phyloP scores from a whole-genome alignment of 53 echinoderm and acorn worm genomes.

The Holothuria leucospilota region DNA sequence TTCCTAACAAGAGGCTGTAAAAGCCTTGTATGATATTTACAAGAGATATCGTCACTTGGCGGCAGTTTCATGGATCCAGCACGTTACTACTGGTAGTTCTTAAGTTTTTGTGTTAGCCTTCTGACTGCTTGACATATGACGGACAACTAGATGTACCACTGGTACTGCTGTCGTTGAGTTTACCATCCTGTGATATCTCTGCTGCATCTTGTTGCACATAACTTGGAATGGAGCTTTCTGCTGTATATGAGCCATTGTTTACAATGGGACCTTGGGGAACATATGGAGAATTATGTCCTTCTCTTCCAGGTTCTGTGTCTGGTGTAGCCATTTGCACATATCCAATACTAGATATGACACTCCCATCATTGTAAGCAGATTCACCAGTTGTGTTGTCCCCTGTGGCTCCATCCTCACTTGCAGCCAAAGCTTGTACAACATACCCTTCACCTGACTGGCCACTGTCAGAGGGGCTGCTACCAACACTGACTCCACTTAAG shows the following conservation, averaged over 20 bases:
- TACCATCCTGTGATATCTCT: background rate
- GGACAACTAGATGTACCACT: conserved; percentile 10
- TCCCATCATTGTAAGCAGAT: background rate
- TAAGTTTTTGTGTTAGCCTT: too few relatives aligned
- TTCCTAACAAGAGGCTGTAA: too few relatives aligned
- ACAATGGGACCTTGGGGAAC: background rate
- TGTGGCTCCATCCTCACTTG: background rate
- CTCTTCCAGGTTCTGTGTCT: background rate
- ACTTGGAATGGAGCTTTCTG: conserved; percentile 15
- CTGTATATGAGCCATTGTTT: background rate
- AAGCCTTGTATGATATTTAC: too few relatives aligned
- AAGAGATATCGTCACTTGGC: too few relatives aligned
- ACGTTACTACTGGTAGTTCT: too few relatives aligned
- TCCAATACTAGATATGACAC: background rate
- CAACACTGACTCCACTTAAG: background rate
- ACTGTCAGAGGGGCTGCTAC: background rate
- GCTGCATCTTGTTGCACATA: conserved; percentile 8
- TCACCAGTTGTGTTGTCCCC: background rate
- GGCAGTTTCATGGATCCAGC: too few relatives aligned
- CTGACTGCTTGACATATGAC: conserved; percentile 5
- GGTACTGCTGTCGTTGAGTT: background rate
- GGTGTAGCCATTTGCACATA: background rate
- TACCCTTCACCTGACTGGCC: background rate
- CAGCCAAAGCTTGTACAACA: background rate
- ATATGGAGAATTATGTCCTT: too few relatives aligned